phyloP scores from a whole-genome alignment of 2,797 vertebrate species.

The Myotis findleyi region DNA sequence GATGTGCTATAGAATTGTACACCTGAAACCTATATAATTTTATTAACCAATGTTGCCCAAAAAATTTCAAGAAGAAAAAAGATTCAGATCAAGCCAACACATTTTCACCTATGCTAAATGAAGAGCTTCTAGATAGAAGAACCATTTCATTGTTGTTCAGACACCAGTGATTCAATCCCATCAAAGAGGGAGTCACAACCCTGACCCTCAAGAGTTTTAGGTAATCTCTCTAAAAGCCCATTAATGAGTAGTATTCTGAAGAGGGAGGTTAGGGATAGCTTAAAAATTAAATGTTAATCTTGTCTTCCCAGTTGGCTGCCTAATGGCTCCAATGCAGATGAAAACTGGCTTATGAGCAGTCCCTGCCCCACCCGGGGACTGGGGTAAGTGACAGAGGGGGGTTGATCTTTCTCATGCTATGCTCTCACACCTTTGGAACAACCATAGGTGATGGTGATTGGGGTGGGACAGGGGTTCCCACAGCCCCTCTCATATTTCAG shows the following conservation, averaged over 20 bases:
- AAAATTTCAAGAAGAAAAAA: background rate
- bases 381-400: background rate
- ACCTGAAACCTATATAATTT: background rate
- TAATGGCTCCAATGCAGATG: background rate
- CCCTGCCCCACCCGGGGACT: fast-evolving
- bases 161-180: background rate
- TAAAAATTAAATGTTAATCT: background rate
- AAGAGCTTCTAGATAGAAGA: background rate
- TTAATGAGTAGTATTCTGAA: background rate
- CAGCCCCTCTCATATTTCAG: background rate
- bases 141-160: background rate
- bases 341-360: background rate
- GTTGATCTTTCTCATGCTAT: background rate
- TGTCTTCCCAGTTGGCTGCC: background rate
- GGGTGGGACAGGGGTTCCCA: background rate
- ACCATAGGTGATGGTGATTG: background rate
- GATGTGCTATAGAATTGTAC: background rate
- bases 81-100: background rate
- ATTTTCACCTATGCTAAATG: background rate
- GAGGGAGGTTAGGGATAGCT: background rate
- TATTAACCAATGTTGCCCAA: background rate
- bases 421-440: background rate
- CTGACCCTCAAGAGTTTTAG: background rate
- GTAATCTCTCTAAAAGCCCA: background rate
- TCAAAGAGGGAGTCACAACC: background rate